phyloP scores from a whole-genome alignment of 2,888 invertebrate species.

The Temnothorax unifasciatus region DNA sequence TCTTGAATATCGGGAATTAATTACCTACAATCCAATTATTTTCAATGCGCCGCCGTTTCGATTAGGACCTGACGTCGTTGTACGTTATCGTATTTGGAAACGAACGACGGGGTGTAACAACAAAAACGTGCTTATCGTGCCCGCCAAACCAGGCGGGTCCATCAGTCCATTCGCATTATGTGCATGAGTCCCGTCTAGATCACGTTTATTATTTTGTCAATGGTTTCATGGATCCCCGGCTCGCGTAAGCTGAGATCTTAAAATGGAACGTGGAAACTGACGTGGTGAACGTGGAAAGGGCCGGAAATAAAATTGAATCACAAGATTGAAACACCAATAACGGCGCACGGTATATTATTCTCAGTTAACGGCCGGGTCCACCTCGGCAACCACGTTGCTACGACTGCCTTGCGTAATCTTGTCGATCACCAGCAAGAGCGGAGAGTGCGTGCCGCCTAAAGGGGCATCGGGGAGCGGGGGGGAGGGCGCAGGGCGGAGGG shows the following conservation, averaged over 20 bases:
- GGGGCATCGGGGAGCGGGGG: constrained; percentile 1
- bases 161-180: constrained; percentile 32
- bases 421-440: constrained; percentile 27
- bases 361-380: constrained; percentile 53
- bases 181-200: constrained; percentile 12
- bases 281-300: background rate
- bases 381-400: constrained; percentile 53
- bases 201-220: constrained; percentile 5
- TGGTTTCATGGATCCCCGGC: background rate
- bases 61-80: background rate
- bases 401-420: constrained; percentile 55
- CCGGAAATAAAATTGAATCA: constrained; percentile 19
- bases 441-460: constrained; percentile 38
- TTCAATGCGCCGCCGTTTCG: background rate
- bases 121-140: constrained; percentile 20
- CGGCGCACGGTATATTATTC: constrained; percentile 41
- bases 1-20: background rate
- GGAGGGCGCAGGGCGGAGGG: background rate
- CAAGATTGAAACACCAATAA: constrained; percentile 41
- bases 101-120: background rate
- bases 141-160: constrained; percentile 38
- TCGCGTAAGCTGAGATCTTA: background rate
- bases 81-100: constrained; percentile 3
- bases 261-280: background rate
- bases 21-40: constrained; percentile 9